Percentiles rank a stretch among this genome's conserved stretches.
Conservation (phyloP, 2,113 vertebrate species). For the Gymnogyps californianus region DNA sequence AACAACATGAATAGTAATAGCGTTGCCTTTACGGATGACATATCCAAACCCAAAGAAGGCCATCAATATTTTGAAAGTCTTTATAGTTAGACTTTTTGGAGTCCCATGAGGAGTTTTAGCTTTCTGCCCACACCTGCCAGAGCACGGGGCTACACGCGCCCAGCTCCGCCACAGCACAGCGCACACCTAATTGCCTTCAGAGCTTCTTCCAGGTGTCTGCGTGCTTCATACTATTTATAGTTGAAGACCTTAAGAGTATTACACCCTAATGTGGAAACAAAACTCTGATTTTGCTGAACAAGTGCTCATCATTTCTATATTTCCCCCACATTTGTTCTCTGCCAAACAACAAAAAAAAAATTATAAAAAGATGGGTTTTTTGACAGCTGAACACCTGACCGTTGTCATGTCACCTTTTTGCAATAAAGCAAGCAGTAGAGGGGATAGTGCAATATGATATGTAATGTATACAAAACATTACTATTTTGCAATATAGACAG, state of each 20-base stretch:
- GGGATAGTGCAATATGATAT: no score
- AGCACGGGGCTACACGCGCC: fast-evolving
- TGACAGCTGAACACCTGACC: background rate
- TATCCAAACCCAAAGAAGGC: background rate
- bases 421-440: background rate
- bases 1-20: fast-evolving
- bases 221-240: background rate
- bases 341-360: background rate
- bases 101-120: background rate
- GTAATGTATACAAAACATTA: background rate
- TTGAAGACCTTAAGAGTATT: background rate
- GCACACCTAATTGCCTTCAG: fast-evolving
- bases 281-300: background rate
- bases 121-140: background rate
- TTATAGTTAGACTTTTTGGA: fast-evolving
- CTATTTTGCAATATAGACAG: background rate
- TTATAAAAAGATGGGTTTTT: background rate
- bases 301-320: background rate
- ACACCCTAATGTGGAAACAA: background rate
- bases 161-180: fast-evolving
- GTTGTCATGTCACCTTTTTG: background rate
- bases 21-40: background rate
- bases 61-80: background rate
- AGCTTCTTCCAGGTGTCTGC: background rate
- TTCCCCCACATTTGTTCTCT: background rate